These are phyloP conservation scores for Diadema setosum DNA, from an alignment of 35 echinoderm and acorn worm species.

Conservation along the genomic window DNA sequence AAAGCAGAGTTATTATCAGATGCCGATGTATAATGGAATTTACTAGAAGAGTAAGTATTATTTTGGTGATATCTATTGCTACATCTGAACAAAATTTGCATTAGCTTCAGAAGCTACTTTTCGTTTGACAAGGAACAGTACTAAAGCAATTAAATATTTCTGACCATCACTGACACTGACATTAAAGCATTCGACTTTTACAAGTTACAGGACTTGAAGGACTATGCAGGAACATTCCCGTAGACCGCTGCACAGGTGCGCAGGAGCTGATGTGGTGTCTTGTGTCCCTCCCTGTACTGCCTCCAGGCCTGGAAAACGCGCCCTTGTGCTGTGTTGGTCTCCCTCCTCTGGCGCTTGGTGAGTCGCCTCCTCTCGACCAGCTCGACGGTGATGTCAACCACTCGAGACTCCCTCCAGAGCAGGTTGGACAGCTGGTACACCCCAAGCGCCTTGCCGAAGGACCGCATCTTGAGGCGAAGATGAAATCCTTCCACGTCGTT, in stretches of 20 bases:
- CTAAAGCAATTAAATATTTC: too few relatives aligned
- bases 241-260: not conserved
- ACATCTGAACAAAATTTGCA: too few relatives aligned
- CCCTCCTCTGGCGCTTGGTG: not conserved
- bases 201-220: not conserved
- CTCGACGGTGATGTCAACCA: not conserved
- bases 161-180: too few relatives aligned
- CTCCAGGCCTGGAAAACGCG: not conserved
- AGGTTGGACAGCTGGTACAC: not conserved
- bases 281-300: not conserved
- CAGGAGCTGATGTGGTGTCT: not conserved
- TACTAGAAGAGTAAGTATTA: too few relatives aligned
- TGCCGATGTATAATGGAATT: too few relatives aligned
- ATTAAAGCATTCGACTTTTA: not conserved
- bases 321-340: not conserved
- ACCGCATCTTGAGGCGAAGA: constrained; percentile 8
- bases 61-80: too few relatives aligned
- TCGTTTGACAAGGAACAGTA: not conserved
- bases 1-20: too few relatives aligned
- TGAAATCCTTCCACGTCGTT: constrained; percentile 61
- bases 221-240: not conserved
- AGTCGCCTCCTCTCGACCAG: not conserved
- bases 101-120: too few relatives aligned
- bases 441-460: not conserved
- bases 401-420: not conserved